Evolutionary conservation across 2,797 vertebrate species (phyloP).

Genomic region (Holocentrus rufus): DNA sequence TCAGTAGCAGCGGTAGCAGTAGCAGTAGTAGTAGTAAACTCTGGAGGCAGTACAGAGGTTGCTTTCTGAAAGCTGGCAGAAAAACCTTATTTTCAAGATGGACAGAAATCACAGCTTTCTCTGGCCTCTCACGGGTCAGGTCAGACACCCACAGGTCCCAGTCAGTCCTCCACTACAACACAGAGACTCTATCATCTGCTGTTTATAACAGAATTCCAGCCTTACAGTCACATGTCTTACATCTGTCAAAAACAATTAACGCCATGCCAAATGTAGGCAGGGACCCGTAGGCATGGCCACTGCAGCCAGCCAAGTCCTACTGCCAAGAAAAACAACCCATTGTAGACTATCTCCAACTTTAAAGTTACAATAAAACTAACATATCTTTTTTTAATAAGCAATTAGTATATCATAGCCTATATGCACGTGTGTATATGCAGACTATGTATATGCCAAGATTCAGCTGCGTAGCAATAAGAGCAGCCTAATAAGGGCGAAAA

Average conservation of each 20-base stretch:
- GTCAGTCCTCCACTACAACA: conserved; percentile 62
- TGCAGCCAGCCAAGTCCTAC: conserved; percentile 45
- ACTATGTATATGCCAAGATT: not conserved
- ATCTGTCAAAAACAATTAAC: conserved; percentile 75
- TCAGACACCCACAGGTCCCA: conserved; percentile 71
- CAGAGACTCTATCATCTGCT: conserved; percentile 73
- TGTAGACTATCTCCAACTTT: conserved; percentile 14
- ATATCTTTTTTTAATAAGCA: too few relatives aligned
- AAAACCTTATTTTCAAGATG: conserved; percentile 30
- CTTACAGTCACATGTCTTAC: conserved; percentile 76
- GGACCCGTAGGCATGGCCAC: conserved; percentile 45
- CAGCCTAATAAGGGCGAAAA: too few relatives aligned
- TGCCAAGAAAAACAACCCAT: conserved; percentile 31
- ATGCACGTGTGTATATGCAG: too few relatives aligned
- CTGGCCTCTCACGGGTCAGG: conserved; percentile 60
- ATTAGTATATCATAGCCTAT: too few relatives aligned
- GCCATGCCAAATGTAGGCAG: conserved; percentile 46
- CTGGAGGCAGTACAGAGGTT: not conserved
- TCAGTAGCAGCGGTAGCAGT: not conserved
- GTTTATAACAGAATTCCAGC: conserved; percentile 73
- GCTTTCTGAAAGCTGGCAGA: conserved; percentile 47
- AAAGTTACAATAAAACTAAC: not conserved
- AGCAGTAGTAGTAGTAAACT: not conserved
- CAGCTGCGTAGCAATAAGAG: not conserved
- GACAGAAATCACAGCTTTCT: conserved; percentile 24